phyloP scores from a whole-genome alignment of 2,113 vertebrate genomes.

The Solea solea region DNA sequence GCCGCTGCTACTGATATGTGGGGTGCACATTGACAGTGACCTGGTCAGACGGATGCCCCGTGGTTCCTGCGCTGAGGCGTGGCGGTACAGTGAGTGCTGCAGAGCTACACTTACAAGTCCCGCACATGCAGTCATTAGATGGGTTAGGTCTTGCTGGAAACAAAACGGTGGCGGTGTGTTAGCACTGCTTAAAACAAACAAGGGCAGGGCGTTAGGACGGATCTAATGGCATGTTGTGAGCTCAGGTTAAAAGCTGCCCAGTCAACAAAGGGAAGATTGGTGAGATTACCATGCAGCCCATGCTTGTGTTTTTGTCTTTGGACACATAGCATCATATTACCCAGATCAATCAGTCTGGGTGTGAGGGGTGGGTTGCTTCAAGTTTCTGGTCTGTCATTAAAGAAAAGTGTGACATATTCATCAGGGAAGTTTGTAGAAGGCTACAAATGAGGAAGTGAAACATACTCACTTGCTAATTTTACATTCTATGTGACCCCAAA shows the following conservation, averaged over 20 bases:
- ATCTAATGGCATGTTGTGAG: constrained; percentile 44
- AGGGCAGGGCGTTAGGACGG: constrained; percentile 29
- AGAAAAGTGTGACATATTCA: constrained; percentile 55
- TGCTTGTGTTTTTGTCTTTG: constrained; percentile 60
- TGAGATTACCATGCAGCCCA: constrained; percentile 7
- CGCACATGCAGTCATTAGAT: constrained; percentile 23
- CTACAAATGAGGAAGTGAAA: constrained; percentile 11
- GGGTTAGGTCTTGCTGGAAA: constrained; percentile 41
- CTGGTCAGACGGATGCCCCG: constrained; percentile 30
- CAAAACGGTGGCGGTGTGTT: constrained; percentile 16
- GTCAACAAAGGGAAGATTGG: constrained; percentile 34
- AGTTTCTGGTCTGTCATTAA: constrained; percentile 67
- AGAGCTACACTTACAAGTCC: constrained; percentile 7
- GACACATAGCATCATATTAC: constrained; percentile 63
- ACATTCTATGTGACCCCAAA: neutral
- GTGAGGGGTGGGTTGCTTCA: constrained; percentile 27
- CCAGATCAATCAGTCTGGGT: constrained; percentile 57
- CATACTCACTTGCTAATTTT: neutral
- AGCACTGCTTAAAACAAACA: constrained; percentile 54
- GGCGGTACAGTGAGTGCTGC: constrained; percentile 9
- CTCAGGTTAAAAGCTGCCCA: constrained; percentile 55
- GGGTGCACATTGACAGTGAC: constrained; percentile 51
- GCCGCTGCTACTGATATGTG: constrained; percentile 50
- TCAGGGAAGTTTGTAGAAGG: constrained; percentile 24
- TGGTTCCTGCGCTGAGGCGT: neutral